Evolutionary conservation across 2,113 vertebrate species (phyloP).

Genomic region (Willisornis vidua): DNA sequence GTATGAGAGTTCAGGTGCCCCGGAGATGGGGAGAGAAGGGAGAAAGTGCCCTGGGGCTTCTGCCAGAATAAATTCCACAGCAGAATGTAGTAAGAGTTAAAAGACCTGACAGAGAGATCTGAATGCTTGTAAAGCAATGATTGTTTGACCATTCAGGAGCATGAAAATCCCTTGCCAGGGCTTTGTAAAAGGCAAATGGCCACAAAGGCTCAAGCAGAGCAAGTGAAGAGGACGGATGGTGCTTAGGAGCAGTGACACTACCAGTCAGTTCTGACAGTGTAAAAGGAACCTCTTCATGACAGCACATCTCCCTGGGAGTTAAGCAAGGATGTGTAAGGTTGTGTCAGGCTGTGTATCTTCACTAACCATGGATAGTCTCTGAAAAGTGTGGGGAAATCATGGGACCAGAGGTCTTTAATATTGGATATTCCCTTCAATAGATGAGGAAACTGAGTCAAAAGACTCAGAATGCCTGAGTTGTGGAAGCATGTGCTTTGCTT

Average conservation of each 20-base stretch:
- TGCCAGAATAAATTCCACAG: neutral
- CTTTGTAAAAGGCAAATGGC: neutral
- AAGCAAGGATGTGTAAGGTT: rapidly evolving
- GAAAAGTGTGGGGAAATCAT: rapidly evolving
- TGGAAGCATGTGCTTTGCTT: rapidly evolving
- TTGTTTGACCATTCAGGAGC: neutral
- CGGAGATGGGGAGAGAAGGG: neutral
- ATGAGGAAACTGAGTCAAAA: neutral
- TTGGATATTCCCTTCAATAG: rapidly evolving
- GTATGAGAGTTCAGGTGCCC: neutral
- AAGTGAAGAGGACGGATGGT: too few species aligned
- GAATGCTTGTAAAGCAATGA: neutral
- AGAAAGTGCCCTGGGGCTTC: neutral
- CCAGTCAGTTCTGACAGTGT: rapidly evolving
- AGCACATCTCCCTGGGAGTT: rapidly evolving
- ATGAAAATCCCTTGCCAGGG: neutral
- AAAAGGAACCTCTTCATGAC: too few species aligned
- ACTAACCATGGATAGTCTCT: rapidly evolving
- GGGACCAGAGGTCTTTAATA: too few species aligned
- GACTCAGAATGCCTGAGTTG: neutral
- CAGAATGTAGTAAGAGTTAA: neutral
- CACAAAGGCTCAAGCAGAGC: rapidly evolving
- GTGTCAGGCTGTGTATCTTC: rapidly evolving
- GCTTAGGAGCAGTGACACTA: rapidly evolving
- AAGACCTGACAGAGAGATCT: neutral